A percentile compares a stretch with the other conserved stretches of the same genome.
Conservation (phyloP, 1,140 invertebrate species). For the Drosophila truncata region DNA sequence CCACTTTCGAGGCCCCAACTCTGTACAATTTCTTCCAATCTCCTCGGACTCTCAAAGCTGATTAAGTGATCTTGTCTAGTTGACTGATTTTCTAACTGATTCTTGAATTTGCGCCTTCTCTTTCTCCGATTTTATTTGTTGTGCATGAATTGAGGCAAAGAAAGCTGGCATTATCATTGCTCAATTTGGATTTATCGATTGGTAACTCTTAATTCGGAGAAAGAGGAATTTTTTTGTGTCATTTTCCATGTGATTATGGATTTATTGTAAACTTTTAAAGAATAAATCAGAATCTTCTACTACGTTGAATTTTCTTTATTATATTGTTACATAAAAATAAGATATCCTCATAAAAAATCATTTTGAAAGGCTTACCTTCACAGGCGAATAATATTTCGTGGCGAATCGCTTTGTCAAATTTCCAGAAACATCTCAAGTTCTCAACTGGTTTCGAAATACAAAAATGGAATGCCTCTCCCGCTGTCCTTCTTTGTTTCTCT, state of each 20-base stretch:
- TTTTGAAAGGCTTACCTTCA: neutral
- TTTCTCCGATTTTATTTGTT: slow-evolving; percentile 14
- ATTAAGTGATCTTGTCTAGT: slow-evolving; percentile 63
- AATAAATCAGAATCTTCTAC: neutral
- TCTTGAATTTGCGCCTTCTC: slow-evolving; percentile 23
- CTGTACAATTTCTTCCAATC: slow-evolving; percentile 44
- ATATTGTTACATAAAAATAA: neutral
- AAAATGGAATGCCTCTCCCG: slow-evolving; percentile 9
- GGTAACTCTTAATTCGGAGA: slow-evolving; percentile 4
- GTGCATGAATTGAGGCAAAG: slow-evolving; percentile 49
- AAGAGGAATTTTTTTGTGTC: neutral
- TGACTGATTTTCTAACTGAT: slow-evolving; percentile 48
- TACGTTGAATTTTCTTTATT: neutral
- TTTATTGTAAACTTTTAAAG: neutral
- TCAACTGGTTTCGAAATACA: slow-evolving; percentile 20
- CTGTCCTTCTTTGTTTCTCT: slow-evolving; percentile 13
- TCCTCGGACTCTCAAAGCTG: slow-evolving; percentile 35
- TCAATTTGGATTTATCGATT: slow-evolving; percentile 14
- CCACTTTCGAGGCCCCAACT: slow-evolving; percentile 42
- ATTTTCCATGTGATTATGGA: neutral
- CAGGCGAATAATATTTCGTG: neutral
- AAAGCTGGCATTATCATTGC: slow-evolving; percentile 53
- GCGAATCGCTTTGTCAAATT: slow-evolving; percentile 9
- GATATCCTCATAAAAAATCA: neutral
- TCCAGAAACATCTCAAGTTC: slow-evolving; percentile 21